Conservation (phyloP, 2,888 invertebrate genomes). For the Peribatodes rhomboidaria region DNA sequence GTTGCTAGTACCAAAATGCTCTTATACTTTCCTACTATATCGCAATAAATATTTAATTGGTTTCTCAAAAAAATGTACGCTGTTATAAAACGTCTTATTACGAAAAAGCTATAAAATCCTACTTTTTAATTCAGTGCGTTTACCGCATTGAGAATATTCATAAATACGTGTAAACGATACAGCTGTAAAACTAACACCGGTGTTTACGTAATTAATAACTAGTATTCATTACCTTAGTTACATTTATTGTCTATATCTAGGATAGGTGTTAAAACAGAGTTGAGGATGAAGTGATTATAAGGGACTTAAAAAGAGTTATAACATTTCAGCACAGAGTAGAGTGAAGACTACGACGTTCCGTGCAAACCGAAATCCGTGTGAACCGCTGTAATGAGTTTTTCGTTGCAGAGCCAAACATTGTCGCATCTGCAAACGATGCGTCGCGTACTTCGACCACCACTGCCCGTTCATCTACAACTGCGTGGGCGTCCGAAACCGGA, state of each 20-base stretch:
- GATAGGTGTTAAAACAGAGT: too few relatives aligned
- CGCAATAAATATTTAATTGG: constrained; percentile 6
- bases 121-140: background rate
- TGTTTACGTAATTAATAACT: constrained; percentile 3
- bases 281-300: too few relatives aligned
- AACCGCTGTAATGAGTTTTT: constrained; percentile 25
- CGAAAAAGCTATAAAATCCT: constrained; percentile 7
- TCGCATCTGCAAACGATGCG: constrained; percentile 95
- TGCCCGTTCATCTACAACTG: constrained; percentile 98
- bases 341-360: too few relatives aligned
- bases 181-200: constrained; percentile 5
- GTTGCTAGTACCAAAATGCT: background rate
- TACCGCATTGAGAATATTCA: constrained; percentile 22
- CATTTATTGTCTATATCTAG: too few relatives aligned
- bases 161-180: constrained; percentile 24
- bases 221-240: background rate
- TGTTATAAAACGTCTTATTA: background rate
- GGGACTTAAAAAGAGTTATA: too few relatives aligned
- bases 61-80: background rate
- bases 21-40: constrained; percentile 5
- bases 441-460: constrained; percentile 97
- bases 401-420: constrained; percentile 93
- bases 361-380: background rate
- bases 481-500: constrained; percentile 95
- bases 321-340: too few relatives aligned